Evolutionary conservation across 2,888 invertebrate species (phyloP).

Genomic region (Hydropsyche betteni): DNA sequence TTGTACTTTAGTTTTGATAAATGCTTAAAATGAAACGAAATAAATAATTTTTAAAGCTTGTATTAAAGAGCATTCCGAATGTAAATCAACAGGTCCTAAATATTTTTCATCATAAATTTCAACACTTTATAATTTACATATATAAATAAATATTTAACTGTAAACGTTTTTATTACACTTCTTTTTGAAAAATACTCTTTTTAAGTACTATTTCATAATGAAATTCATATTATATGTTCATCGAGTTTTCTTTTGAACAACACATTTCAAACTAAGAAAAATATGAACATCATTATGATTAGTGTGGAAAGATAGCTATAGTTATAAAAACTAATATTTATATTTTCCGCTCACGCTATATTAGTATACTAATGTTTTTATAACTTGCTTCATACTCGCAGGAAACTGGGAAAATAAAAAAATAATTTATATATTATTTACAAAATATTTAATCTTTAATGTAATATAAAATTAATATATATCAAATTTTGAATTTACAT

Average conservation of each 20-base stretch:
- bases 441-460: too few relatives aligned
- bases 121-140: conserved; percentile 5
- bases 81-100: conserved; percentile 1
- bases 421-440: neutral
- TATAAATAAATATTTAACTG: conserved; percentile 16
- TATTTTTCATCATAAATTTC: too few relatives aligned
- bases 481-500: too few relatives aligned
- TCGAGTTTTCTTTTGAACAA: neutral
- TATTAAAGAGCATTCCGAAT: neutral
- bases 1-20: conserved; percentile 14
- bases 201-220: conserved; percentile 23
- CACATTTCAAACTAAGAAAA: neutral
- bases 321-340: neutral
- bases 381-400: conserved; percentile 4
- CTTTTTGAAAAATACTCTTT: neutral
- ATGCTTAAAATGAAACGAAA: neutral
- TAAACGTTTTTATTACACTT: neutral
- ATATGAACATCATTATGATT: conserved; percentile 14
- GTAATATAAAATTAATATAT: too few relatives aligned
- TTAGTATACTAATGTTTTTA: neutral
- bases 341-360: neutral
- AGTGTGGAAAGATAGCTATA: neutral
- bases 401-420: conserved; percentile 25
- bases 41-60: conserved; percentile 12
- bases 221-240: neutral